Evolutionary conservation across 2,113 vertebrate species (phyloP), one percentile per base, ranked within the genome.

Genomic region (Corydoras sp.): DNA sequence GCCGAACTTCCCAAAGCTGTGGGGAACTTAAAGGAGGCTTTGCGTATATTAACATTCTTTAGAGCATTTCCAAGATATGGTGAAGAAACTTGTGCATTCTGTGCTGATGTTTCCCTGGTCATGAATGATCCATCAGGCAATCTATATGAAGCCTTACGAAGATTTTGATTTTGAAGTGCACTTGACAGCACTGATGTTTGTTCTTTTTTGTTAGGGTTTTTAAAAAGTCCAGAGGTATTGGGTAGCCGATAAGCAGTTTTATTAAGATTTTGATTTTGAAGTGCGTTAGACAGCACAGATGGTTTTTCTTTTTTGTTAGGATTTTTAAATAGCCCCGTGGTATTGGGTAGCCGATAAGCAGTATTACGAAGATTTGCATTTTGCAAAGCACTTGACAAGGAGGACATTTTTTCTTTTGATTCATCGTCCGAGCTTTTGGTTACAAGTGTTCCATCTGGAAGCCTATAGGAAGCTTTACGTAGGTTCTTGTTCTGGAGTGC

Each of bases 81-180:
- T 54, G 80, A 71, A 30, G 77, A 65, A 31, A 74, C 24, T 68
- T 58, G 68, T 59, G 61, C 55, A 68, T 50, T 79, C 73, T 80
- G 80, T 67, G 55, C 70, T 72, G 80, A 48, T 85, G 87, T 83
- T 35, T 24, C 83, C 77, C 75, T 84, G 51, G 81, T 84, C 11
- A 89, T 30, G 15, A 89, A 29, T 67, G 88, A 79, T 24, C 85
- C 86, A 81, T 88, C 83, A 10, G 88, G 88, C 67, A 89, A 74
- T 72, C 68, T 82, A 71, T 88, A 89, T 48, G 82, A 83, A 10
- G 86, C 81, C 69, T 81, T 83, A 30, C 80, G 86, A 63, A 89
- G 70, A 29, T 54, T 83, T 74, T 81, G 78, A 68, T 88, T 89
- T 64, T 81, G 83, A 32, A 89, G 74, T 32, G 89, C 86, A 77